Evolutionary conservation across 2,888 invertebrate genomes (phyloP), one percentile per base, ranked within the genome.

Genomic region (Mesopsocus fuscifrons): DNA sequence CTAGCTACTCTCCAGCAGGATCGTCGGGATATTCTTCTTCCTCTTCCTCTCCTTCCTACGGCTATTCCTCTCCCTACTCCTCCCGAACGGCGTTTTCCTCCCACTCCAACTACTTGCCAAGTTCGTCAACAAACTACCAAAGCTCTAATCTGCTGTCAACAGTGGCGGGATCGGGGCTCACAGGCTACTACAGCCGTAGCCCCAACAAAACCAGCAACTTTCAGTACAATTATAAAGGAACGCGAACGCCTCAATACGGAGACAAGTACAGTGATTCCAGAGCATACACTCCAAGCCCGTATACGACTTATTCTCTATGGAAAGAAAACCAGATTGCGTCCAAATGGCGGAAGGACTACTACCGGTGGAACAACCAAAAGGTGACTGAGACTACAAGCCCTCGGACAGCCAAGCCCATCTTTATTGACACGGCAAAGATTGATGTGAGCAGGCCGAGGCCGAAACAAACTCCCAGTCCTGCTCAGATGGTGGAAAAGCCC

Each of bases 351-450:
- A 21, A 15, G 3, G 38, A 38, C 20, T 13, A 38, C 5, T 38
- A 20, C 11, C 3, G 20, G 11, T 38, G 8, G 17, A 18, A 15
- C 20, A 17, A 34, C 15, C 26, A 26, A 11, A 6, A 9, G 34
- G 8, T 34, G 9, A 34, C 8, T 8, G 21, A 38, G 5, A 33
- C 34, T 4, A 9, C 43, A 3, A 38, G 21, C 20, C 16, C n/a
- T 9, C 44, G 44, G 6, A 44, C 67, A 2, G 62, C 72, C 2
- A 70, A 77, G 42, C 81, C 82, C 2, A 73, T 78, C 41, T 71
- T 74, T 50, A 80, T 84, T 48, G 82, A 84, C 58, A 84, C 85
- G 2, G 81, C 82, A 22, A 82, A 84, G 56, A 87, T 87, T 50
- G 85, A 87, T 57, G 84, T 87, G 0, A 79, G 82, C 1, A 71